These are phyloP conservation scores for Lepidocyrtinus sp. DNA, from an alignment of 2,888 invertebrate species.

Conservation along the genomic window DNA sequence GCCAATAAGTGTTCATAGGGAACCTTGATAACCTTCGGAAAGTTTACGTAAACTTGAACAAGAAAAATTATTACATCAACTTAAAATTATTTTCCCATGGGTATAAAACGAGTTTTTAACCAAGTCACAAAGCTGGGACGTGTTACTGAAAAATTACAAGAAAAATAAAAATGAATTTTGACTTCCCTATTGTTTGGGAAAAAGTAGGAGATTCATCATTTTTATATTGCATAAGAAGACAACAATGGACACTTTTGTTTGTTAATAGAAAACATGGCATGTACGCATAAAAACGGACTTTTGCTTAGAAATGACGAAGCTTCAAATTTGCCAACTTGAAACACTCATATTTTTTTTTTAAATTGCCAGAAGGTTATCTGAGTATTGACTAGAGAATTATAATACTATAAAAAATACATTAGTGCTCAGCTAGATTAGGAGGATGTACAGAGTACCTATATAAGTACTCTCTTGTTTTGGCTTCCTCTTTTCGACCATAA, in stretches of 20 bases:
- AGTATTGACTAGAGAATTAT: slow-evolving; percentile 7
- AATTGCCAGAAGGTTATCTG: neutral
- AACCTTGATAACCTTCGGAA: slow-evolving; percentile 58
- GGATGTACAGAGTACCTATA: neutral
- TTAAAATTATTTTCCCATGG: slow-evolving; percentile 50
- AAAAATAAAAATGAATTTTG: neutral
- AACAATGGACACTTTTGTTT: slow-evolving; percentile 16
- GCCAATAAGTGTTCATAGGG: slow-evolving; percentile 55
- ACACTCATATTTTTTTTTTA: neutral
- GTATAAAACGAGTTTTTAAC: slow-evolving; percentile 51
- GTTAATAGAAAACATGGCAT: neutral
- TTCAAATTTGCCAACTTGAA: slow-evolving; percentile 14
- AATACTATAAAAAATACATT: neutral
- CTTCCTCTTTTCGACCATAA: slow-evolving; percentile 16
- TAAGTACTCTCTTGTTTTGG: slow-evolving; percentile 15
- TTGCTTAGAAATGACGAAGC: neutral
- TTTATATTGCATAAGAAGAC: slow-evolving; percentile 4
- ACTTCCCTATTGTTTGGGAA: slow-evolving; percentile 18
- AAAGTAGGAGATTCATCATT: neutral
- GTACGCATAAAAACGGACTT: slow-evolving; percentile 1
- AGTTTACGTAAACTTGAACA: slow-evolving; percentile 41
- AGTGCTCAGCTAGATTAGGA: slow-evolving; percentile 7
- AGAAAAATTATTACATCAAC: slow-evolving; percentile 49
- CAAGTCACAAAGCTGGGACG: neutral
- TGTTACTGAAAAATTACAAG: neutral